These are phyloP conservation scores for Galaxea fascicularis DNA, from an alignment of 92 coral and sea anemone species.

Conservation along the genomic window DNA sequence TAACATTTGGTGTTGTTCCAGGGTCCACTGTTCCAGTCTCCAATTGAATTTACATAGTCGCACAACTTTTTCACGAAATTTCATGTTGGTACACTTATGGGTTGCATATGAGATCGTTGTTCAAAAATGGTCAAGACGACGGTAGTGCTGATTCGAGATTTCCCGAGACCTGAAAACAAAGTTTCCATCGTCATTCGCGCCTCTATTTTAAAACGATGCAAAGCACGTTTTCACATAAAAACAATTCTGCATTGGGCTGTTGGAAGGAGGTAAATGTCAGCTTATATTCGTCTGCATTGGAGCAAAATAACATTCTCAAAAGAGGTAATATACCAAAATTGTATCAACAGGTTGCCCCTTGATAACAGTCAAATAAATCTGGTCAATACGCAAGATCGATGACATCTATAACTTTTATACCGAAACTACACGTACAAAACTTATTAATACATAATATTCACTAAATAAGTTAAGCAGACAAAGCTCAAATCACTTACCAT, in stretches of 20 bases:
- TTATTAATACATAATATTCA: not conserved
- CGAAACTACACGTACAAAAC: conserved; percentile 3
- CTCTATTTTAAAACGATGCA: conserved; percentile 7
- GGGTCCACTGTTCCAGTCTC: conserved; percentile 38
- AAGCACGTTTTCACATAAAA: no score
- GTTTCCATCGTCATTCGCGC: conserved; percentile 28
- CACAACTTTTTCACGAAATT: conserved; percentile 29
- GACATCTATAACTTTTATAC: not conserved
- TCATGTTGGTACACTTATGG: conserved; percentile 29
- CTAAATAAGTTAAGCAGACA: not conserved
- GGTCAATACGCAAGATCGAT: not conserved
- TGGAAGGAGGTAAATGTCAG: not conserved
- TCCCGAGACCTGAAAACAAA: conserved; percentile 40
- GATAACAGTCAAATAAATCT: not conserved
- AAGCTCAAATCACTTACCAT: not conserved
- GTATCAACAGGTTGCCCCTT: not conserved
- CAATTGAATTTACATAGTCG: conserved; percentile 36
- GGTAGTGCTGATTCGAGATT: conserved; percentile 29
- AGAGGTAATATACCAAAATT: not conserved
- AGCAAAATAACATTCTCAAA: conserved; percentile 2
- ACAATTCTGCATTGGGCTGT: not conserved
- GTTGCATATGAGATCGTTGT: conserved; percentile 30
- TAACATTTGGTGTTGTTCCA: conserved; percentile 37
- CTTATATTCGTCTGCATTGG: not conserved
- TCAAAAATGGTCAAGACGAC: conserved; percentile 9